These are phyloP conservation scores for Mus pahari DNA, from an alignment of 2,113 vertebrate genomes.

Conservation along the genomic window DNA sequence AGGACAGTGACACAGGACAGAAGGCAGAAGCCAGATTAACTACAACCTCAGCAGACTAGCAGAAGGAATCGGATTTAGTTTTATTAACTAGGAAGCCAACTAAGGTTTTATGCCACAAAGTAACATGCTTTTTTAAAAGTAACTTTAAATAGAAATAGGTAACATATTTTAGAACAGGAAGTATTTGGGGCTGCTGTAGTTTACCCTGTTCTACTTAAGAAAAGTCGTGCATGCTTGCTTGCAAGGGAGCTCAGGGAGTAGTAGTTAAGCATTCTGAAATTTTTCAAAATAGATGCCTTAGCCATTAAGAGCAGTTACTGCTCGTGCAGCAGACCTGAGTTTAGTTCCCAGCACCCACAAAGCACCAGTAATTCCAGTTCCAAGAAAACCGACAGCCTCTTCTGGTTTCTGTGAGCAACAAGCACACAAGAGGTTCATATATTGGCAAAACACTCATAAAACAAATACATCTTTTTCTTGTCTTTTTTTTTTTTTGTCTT, in stretches of 20 bases:
- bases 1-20: neutral
- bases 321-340: neutral
- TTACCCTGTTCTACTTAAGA: neutral
- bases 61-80: neutral
- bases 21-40: neutral
- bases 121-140: neutral
- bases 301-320: neutral
- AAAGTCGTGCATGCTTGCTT: neutral
- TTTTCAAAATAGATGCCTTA: neutral
- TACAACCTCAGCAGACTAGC: neutral
- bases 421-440: neutral
- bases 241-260: conserved; percentile 20
- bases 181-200: neutral
- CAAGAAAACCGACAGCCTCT: neutral
- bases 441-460: neutral
- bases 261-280: neutral
- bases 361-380: neutral
- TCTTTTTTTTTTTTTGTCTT: too few species aligned
- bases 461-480: neutral
- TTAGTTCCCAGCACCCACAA: neutral
- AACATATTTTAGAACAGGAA: neutral
- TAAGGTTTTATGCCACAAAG: neutral
- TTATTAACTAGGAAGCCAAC: neutral
- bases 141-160: neutral
- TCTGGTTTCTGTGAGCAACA: neutral